Percentiles rank a stretch among this genome's conserved stretches.
Evolutionary conservation across 2,888 invertebrate genomes (phyloP).

Genomic region (Shargacucullia verbasci): DNA sequence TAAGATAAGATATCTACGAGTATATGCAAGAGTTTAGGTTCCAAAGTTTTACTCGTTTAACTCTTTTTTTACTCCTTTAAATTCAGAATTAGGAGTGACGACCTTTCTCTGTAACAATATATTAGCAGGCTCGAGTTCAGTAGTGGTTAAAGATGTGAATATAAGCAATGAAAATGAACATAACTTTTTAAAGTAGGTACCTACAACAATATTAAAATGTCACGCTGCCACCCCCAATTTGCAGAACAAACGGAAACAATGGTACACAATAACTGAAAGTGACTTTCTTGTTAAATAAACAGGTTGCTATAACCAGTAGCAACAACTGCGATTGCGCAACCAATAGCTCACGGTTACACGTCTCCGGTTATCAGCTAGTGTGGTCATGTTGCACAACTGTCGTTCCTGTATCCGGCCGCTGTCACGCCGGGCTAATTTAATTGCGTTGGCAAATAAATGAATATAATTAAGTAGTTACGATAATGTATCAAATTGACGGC

Average conservation of each 20-base stretch:
- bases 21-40: no score
- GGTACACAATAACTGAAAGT: conserved; percentile 20
- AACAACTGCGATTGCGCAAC: conserved; percentile 35
- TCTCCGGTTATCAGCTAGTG: conserved; percentile 33
- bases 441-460: conserved; percentile 6
- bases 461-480: conserved; percentile 9
- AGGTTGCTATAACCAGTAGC: conserved; percentile 15
- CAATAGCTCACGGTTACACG: conserved; percentile 21
- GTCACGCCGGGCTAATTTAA: background rate
- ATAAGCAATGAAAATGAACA: no score
- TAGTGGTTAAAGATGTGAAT: no score
- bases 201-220: background rate
- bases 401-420: conserved; percentile 41
- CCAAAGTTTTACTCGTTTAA: no score
- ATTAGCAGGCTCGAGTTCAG: no score
- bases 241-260: background rate
- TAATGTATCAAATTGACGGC: no score
- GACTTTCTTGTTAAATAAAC: conserved; percentile 34
- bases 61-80: no score
- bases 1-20: no score
- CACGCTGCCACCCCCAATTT: background rate
- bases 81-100: no score
- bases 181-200: no score
- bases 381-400: conserved; percentile 26
- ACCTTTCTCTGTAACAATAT: no score